Conservation (phyloP, 53 echinoderm and acorn worm species). For the Hippasteria phrygiana region DNA sequence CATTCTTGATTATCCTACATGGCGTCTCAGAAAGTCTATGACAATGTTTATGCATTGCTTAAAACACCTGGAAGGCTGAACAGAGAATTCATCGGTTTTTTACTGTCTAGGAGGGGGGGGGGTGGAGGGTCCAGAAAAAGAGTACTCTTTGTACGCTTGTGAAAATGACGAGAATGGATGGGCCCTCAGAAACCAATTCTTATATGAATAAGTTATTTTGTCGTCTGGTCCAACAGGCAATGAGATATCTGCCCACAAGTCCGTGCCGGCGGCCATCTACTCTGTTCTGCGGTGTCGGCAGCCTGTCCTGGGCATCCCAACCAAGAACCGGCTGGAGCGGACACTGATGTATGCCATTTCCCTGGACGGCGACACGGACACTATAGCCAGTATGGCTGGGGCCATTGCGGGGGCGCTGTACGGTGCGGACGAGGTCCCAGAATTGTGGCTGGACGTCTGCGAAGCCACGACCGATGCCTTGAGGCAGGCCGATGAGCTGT, state of each 20-base stretch:
- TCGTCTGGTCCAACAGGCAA: slow-evolving; percentile 76
- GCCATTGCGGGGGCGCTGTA: slow-evolving; percentile 96
- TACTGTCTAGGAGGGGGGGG: too few species aligned
- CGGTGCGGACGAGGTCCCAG: slow-evolving; percentile 76
- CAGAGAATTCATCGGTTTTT: too few species aligned
- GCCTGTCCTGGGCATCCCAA: slow-evolving; percentile 67
- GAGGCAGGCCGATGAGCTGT: slow-evolving; percentile 76
- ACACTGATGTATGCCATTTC: slow-evolving; percentile 94
- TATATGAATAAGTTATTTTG: background rate
- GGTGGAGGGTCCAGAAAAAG: too few species aligned
- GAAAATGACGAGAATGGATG: too few species aligned
- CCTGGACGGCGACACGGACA: slow-evolving; percentile 95
- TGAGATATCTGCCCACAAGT: slow-evolving; percentile 80
- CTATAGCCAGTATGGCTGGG: slow-evolving; percentile 97
- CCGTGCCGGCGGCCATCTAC: slow-evolving; percentile 85
- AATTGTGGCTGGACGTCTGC: slow-evolving; percentile 79
- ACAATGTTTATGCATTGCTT: too few species aligned
- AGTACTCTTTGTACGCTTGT: too few species aligned
- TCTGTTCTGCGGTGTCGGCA: slow-evolving; percentile 81
- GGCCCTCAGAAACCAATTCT: too few species aligned
- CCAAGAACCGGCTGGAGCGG: slow-evolving; percentile 75
- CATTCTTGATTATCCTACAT: too few species aligned
- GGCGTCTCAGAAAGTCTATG: too few species aligned
- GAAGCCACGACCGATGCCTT: slow-evolving; percentile 80
- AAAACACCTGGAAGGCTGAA: too few species aligned